Percentiles rank a stretch among this genome's conserved stretches.
phyloP scores from a whole-genome alignment of 2,888 invertebrate species.

The Melieria omissa region DNA sequence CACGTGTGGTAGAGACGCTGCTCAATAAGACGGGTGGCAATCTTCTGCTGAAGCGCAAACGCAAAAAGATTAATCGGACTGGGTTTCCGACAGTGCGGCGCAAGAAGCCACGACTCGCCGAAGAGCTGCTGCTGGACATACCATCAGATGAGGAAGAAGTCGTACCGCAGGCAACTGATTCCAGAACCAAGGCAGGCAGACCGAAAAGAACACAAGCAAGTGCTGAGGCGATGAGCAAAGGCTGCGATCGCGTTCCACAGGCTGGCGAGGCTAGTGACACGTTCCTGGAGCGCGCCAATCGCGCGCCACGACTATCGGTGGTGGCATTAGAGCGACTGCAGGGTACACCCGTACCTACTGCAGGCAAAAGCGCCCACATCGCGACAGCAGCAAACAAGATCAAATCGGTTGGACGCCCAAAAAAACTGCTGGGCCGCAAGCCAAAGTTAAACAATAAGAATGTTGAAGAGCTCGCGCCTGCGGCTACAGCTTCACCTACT shows the following conservation, averaged over 20 bases:
- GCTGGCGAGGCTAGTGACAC: constrained; percentile 75
- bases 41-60: constrained; percentile 70
- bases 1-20: constrained; percentile 62
- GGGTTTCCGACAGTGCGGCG: constrained; percentile 87
- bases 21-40: constrained; percentile 63
- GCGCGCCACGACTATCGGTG: constrained; percentile 71
- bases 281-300: constrained; percentile 72
- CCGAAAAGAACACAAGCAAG: background rate
- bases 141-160: constrained; percentile 36
- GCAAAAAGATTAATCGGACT: constrained; percentile 85
- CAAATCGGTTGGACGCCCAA: constrained; percentile 10
- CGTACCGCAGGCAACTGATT: background rate
- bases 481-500: background rate
- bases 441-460: background rate
- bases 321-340: constrained; percentile 73
- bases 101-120: constrained; percentile 76
- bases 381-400: constrained; percentile 19
- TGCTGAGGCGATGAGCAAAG: background rate
- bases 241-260: constrained; percentile 77
- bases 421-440: constrained; percentile 13
- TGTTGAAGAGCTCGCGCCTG: too few species aligned
- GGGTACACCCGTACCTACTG: constrained; percentile 56
- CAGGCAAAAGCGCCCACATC: background rate
- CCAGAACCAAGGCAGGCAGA: background rate
- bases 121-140: constrained; percentile 40